Evolutionary conservation across 1,140 invertebrate species (phyloP).

Genomic region (Hylyphantes graminicola): DNA sequence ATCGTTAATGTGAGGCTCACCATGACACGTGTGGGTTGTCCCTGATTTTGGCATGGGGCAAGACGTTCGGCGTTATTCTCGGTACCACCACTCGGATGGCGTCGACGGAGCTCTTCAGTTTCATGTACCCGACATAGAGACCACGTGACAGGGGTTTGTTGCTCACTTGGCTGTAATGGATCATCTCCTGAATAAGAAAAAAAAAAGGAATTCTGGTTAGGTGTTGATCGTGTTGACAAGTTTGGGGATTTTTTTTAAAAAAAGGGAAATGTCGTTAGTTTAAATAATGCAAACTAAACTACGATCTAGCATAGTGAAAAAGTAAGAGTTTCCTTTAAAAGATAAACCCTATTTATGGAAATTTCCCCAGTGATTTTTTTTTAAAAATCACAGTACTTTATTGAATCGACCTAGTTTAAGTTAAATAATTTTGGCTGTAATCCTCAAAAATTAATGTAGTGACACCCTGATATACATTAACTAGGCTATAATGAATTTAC

Average conservation of each 20-base stretch:
- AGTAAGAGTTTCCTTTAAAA: not conserved
- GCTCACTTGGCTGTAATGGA: conserved; percentile 90
- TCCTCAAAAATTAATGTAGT: too few relatives aligned
- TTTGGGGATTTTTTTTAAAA: not conserved
- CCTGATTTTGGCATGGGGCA: conserved; percentile 90
- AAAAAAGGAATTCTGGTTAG: not conserved
- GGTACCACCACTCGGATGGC: conserved; percentile 93
- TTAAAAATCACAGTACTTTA: too few relatives aligned
- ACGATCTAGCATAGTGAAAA: too few relatives aligned
- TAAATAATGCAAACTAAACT: too few relatives aligned
- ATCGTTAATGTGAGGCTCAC: conserved; percentile 72
- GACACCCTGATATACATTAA: too few relatives aligned
- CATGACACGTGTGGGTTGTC: conserved; percentile 95
- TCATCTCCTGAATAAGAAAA: conserved; percentile 77
- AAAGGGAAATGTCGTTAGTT: not conserved
- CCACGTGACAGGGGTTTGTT: conserved; percentile 83
- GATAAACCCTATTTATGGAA: too few relatives aligned
- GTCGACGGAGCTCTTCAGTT: conserved; percentile 94
- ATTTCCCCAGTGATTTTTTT: too few relatives aligned
- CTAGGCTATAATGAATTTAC: too few relatives aligned
- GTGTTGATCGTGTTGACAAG: too few relatives aligned
- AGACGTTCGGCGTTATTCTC: conserved; percentile 87
- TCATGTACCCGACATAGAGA: conserved; percentile 93
- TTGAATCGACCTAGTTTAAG: too few relatives aligned
- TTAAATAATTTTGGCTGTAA: too few relatives aligned